A percentile compares a stretch with the other conserved stretches of the same genome.
phyloP scores from a whole-genome alignment of 2,797 vertebrate genomes.

The Mustela erminea region DNA sequence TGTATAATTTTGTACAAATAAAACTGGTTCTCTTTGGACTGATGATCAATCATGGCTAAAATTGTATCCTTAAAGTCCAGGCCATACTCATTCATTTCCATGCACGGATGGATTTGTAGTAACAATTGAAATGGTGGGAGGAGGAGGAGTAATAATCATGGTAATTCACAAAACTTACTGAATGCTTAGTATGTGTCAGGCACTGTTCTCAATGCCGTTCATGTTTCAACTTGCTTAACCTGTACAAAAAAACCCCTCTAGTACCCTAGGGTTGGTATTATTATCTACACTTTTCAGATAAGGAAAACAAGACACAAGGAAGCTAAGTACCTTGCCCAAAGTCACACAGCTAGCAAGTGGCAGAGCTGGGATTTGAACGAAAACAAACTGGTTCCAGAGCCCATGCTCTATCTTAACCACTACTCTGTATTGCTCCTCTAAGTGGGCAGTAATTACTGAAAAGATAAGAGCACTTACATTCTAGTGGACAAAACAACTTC shows the following conservation, averaged over 20 bases:
- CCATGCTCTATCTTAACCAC: neutral
- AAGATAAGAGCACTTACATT: neutral
- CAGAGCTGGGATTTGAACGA: conserved; percentile 29
- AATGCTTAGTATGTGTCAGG: neutral
- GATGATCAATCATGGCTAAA: neutral
- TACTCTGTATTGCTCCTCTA: neutral
- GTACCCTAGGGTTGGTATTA: neutral
- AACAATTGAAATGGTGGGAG: neutral
- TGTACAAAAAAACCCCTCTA: neutral
- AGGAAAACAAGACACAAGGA: neutral
- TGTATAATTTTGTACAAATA: conserved; percentile 20
- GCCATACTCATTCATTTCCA: conserved; percentile 31
- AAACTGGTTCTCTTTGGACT: conserved; percentile 33
- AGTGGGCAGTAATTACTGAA: neutral
- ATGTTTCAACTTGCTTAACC: neutral
- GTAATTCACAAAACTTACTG: neutral
- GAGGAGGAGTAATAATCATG: neutral
- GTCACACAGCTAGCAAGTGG: conserved; percentile 18
- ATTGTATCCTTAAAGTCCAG: conserved; percentile 23
- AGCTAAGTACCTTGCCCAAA: neutral
- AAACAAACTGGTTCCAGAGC: neutral
- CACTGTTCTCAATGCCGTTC: conserved; percentile 6
- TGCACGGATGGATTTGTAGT: neutral
- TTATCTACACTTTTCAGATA: conserved; percentile 21
- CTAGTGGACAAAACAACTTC: neutral